Evolutionary conservation across 2,113 vertebrate genomes (phyloP), one percentile per base, ranked within the genome.

Genomic region (Haemorhous mexicanus): DNA sequence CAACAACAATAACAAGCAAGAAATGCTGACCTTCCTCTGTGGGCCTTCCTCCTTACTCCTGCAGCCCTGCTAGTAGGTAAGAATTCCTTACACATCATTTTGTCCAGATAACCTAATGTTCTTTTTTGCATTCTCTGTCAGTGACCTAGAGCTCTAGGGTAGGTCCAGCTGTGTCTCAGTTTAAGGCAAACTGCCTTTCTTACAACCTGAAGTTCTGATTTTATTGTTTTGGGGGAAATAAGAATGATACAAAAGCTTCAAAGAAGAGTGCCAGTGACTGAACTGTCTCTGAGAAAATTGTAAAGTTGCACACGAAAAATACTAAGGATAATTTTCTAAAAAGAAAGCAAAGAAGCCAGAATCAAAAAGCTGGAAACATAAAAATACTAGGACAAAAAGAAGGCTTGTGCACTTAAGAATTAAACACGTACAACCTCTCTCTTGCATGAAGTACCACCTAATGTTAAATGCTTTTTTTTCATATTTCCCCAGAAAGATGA

Each of bases 381-480:
- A 55, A 77, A 74, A 55, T 50, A 28, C 12, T 50, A 39, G 8
- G 24, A 61, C 17, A 87, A n/a, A 88, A 78, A 74, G 19, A 63
- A 44, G 35, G 7, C 10, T 39, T 0, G 0, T 52, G 16, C 11
- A 16, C 33, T 55, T 33, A 33, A 55, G 39, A 59, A 10, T 43
- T 75, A 37, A 67, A 8, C 28, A 46, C 9, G 7, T 79, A 23
- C 10, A 43, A 68, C 10, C 4, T 62, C 17, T 39, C 30, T 55
- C 50, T 56, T 83, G 7, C 18, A 8, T 24, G 58, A 24, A 35
- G 16, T 73, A 12, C 16, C 39, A 59, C 10, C 39, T 89, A 33
- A 73, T 17, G 19, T 26, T 56, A 73, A 80, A 86, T 44, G 15
- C 11, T 93, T 88, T 3, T 64, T 77, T 68, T 41, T 69, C 0